phyloP scores from a whole-genome alignment of 2,113 vertebrate species.

The Paracanthobrama guichenoti region DNA sequence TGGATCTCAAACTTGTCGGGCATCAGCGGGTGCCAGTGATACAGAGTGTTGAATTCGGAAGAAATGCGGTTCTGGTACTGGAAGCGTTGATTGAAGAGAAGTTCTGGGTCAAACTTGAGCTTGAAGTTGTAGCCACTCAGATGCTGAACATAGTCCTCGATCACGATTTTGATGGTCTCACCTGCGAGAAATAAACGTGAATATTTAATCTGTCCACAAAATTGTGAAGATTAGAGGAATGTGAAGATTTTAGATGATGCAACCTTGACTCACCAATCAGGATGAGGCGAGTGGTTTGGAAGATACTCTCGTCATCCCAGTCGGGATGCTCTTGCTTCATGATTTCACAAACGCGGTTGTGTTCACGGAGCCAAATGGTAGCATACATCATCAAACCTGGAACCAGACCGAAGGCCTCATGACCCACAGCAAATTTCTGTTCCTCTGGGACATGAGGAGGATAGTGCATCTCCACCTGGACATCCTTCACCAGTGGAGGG shows the following conservation, averaged over 20 bases:
- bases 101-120: conserved; percentile 93
- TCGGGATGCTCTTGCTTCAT: conserved; percentile 86
- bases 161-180: conserved; percentile 97
- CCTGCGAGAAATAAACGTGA: conserved; percentile 69
- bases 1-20: conserved; percentile 88
- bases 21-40: conserved; percentile 97
- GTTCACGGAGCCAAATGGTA: conserved; percentile 93
- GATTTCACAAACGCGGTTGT: conserved; percentile 92
- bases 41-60: conserved; percentile 94
- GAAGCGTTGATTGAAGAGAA: conserved; percentile 90
- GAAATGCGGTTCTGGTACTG: conserved; percentile 98
- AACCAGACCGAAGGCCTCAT: conserved; percentile 93
- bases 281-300: conserved; percentile 91
- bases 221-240: too few species aligned
- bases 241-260: neutral
- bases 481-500: conserved; percentile 87
- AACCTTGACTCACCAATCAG: conserved; percentile 84
- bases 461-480: conserved; percentile 89
- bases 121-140: conserved; percentile 96
- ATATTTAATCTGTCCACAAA: neutral
- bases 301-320: conserved; percentile 92
- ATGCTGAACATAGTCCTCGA: conserved; percentile 98
- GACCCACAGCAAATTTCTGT: conserved; percentile 88
- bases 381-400: conserved; percentile 97
- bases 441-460: conserved; percentile 86